These are phyloP conservation scores for Drosophila athabasca DNA, from an alignment of 1,140 invertebrate genomes.

Conservation along the genomic window DNA sequence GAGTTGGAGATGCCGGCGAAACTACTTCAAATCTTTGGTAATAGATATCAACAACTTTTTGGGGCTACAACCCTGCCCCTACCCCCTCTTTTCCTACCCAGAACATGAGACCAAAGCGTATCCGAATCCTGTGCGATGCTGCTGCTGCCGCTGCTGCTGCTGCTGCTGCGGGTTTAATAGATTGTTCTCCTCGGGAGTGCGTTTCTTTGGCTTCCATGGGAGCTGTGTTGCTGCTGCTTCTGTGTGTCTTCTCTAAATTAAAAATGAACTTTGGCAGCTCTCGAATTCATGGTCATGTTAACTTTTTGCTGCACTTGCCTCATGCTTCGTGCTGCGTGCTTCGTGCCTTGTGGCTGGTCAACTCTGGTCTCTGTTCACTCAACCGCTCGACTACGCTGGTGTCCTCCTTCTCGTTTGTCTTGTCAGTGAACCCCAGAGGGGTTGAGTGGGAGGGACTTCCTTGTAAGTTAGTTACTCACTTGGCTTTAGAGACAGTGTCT, in stretches of 20 bases:
- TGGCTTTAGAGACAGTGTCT: slow-evolving; percentile 50
- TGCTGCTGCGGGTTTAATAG: slow-evolving; percentile 55
- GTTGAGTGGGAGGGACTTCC: slow-evolving; percentile 10
- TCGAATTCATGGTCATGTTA: slow-evolving; percentile 78
- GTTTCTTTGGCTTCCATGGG: slow-evolving; percentile 12
- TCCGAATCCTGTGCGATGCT: slow-evolving; percentile 8
- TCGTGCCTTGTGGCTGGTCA: slow-evolving; percentile 47
- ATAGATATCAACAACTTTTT: slow-evolving; percentile 79
- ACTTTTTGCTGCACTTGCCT: slow-evolving; percentile 64
- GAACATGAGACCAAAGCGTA: slow-evolving; percentile 28
- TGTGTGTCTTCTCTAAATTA: slow-evolving; percentile 59
- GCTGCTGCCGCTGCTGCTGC: background rate
- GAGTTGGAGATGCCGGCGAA: slow-evolving; percentile 69
- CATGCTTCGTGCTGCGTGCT: background rate
- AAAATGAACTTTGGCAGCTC: slow-evolving; percentile 76
- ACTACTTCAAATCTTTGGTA: slow-evolving; percentile 77
- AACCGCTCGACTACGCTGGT: no score
- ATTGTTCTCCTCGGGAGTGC: slow-evolving; percentile 53
- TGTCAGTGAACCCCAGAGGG: slow-evolving; percentile 16
- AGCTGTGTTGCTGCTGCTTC: background rate
- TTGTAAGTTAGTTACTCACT: slow-evolving; percentile 55
- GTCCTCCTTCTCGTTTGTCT: slow-evolving; percentile 56
- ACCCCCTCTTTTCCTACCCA: background rate
- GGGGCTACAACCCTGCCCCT: slow-evolving; percentile 24
- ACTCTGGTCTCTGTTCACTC: slow-evolving; percentile 29